Percentiles rank a stretch among this genome's conserved stretches.
These are phyloP conservation scores for Idaea biselata DNA, from an alignment of 2,888 invertebrate species.

Conservation along the genomic window DNA sequence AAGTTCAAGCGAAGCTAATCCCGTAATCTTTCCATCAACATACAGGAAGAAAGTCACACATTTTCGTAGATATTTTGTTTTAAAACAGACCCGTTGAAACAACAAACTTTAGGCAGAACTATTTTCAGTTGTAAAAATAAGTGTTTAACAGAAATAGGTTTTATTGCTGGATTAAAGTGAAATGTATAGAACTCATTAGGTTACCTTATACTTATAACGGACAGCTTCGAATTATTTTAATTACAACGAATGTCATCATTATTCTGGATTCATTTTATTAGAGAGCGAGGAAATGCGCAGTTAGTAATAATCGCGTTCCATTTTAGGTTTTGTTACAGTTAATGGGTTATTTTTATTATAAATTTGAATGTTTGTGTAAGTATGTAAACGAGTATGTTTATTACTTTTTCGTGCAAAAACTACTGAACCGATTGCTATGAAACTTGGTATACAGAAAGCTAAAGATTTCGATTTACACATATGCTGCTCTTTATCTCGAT, in stretches of 20 bases:
- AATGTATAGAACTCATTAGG: not conserved
- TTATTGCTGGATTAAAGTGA: not conserved
- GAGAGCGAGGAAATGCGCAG: too few species aligned
- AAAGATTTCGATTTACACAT: too few species aligned
- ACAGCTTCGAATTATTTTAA: not conserved
- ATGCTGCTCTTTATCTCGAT: too few species aligned
- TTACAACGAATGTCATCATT: not conserved
- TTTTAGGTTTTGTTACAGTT: too few species aligned
- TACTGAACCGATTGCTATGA: too few species aligned
- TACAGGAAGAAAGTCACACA: not conserved
- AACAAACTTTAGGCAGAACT: constrained; percentile 14
- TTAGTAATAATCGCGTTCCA: too few species aligned
- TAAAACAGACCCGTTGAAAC: constrained; percentile 18
- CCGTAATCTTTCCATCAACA: not conserved
- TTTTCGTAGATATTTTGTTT: constrained; percentile 19
- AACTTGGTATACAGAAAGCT: too few species aligned
- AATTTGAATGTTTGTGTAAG: too few species aligned
- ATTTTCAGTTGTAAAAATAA: constrained; percentile 5
- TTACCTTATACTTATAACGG: not conserved
- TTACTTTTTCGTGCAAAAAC: too few species aligned
- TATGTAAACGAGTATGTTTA: too few species aligned
- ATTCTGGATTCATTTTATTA: not conserved
- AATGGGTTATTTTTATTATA: too few species aligned
- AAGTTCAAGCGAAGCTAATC: constrained; percentile 11
- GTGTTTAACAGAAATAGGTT: constrained; percentile 1